phyloP scores from a whole-genome alignment of 2,888 invertebrate genomes.

The Empis livida region DNA sequence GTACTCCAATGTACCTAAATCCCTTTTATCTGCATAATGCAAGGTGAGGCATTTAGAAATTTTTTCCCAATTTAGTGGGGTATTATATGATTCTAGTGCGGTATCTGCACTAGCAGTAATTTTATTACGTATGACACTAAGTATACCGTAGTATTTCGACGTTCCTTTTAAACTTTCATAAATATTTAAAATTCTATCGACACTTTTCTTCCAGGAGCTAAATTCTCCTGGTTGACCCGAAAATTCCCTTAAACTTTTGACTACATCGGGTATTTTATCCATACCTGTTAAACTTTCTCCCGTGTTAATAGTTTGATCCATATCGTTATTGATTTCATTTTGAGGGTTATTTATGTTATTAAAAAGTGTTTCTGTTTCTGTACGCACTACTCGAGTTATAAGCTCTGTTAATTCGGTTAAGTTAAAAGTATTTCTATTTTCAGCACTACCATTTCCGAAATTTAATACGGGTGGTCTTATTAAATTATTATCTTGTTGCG shows the following conservation, averaged over 20 bases:
- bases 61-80: slow-evolving; percentile 8
- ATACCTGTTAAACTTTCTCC: too few species aligned
- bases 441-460: too few species aligned
- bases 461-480: too few species aligned
- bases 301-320: too few species aligned
- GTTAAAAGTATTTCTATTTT: too few species aligned
- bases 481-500: too few species aligned
- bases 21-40: slow-evolving; percentile 13
- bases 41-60: slow-evolving; percentile 8
- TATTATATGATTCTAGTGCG: slow-evolving; percentile 4
- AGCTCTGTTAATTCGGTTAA: too few species aligned
- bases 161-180: slow-evolving; percentile 3
- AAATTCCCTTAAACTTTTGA: not conserved
- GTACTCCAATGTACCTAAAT: slow-evolving; percentile 12
- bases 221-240: slow-evolving; percentile 1
- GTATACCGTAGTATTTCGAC: slow-evolving; percentile 3
- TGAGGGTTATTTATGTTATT: too few species aligned
- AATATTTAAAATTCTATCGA: slow-evolving; percentile 1
- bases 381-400: too few species aligned
- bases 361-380: too few species aligned
- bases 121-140: slow-evolving; percentile 6
- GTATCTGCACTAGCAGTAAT: slow-evolving; percentile 4
- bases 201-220: slow-evolving; percentile 2
- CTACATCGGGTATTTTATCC: not conserved
- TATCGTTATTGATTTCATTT: too few species aligned